These are phyloP conservation scores for Toxotes jaculatrix DNA, from an alignment of 2,113 vertebrate genomes.

Conservation along the genomic window DNA sequence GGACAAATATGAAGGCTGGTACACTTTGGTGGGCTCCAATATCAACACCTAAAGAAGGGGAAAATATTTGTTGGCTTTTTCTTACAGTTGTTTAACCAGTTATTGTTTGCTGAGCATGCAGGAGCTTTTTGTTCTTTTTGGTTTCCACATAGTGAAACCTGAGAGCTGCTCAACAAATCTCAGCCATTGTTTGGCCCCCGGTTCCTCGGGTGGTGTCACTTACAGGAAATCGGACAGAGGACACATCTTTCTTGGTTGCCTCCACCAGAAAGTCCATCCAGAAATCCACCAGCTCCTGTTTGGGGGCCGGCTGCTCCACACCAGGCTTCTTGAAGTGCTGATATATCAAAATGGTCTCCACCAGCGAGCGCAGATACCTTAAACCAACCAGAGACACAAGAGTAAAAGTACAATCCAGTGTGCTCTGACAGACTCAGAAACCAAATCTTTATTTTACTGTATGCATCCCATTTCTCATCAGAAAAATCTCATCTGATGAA, in stretches of 20 bases:
- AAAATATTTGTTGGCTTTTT: neutral
- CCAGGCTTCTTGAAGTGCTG: slow-evolving; percentile 94
- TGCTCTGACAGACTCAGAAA: neutral
- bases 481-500: neutral
- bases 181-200: neutral
- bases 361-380: slow-evolving; percentile 96
- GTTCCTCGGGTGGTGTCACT: slow-evolving; percentile 62
- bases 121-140: neutral
- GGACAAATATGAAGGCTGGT: slow-evolving; percentile 96
- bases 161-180: neutral
- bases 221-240: slow-evolving; percentile 96
- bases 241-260: slow-evolving; percentile 94
- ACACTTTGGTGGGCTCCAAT: slow-evolving; percentile 97
- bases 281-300: slow-evolving; percentile 96
- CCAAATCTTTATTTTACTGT: neutral
- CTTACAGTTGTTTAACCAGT: neutral
- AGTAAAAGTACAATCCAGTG: neutral
- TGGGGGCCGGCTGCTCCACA: slow-evolving; percentile 87
- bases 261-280: slow-evolving; percentile 99
- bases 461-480: neutral
- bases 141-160: neutral
- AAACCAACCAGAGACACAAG: slow-evolving; percentile 20
- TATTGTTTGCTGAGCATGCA: neutral
- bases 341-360: slow-evolving; percentile 96
- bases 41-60: slow-evolving; percentile 90